Evolutionary conservation across 2,888 invertebrate genomes (phyloP), one percentile per base, ranked within the genome.

Genomic region (Leptothorax acervorum): DNA sequence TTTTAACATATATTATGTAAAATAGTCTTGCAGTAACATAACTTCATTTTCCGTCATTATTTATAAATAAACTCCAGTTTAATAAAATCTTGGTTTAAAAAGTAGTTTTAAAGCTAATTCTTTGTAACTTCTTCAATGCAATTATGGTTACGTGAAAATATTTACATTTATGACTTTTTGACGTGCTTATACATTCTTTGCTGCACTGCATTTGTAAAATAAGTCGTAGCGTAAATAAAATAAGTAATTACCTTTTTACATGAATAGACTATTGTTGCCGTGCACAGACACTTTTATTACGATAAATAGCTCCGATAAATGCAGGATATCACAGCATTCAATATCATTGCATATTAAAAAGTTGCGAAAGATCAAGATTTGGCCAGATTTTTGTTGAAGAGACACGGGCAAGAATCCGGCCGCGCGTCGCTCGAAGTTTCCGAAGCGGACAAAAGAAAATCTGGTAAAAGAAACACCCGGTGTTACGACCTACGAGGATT

Each of bases 401-500:
- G 12, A 39, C 0, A 55, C 53, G n/a, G 9, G 23, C 1, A 55
- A 55, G 23, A 55, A 55, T 55, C 23, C 9, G 53, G 9, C 1
- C 5, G 48, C 6, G n/a, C 45, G 48, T 18, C 15, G 12, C 15
- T 78, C 35, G 18, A 45, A 57, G 18, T n/a, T 11, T 42, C n/a
- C 8, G 31, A 51, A 28, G 3, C 12, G 18, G 60, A 39, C 48
- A 35, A 48, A 60, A 48, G 48, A 23, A 81, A 51, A 75, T 60
- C 12, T 23, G 18, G 35, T 23, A 60, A 71, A 55, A 6, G 31
- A 66, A 35, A n/a, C 45, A 23, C 23, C 28, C 28, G 51, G 75
- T 55, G n/a, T 79, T 66, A 84, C 86, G 39, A 62, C 39, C 76
- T 28, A 48, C 11, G 48, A 11, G 60, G 15, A 31, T 73, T 57